Evolutionary conservation across 2,797 vertebrate species (phyloP).

Genomic region (Gallinago nigripennis): DNA sequence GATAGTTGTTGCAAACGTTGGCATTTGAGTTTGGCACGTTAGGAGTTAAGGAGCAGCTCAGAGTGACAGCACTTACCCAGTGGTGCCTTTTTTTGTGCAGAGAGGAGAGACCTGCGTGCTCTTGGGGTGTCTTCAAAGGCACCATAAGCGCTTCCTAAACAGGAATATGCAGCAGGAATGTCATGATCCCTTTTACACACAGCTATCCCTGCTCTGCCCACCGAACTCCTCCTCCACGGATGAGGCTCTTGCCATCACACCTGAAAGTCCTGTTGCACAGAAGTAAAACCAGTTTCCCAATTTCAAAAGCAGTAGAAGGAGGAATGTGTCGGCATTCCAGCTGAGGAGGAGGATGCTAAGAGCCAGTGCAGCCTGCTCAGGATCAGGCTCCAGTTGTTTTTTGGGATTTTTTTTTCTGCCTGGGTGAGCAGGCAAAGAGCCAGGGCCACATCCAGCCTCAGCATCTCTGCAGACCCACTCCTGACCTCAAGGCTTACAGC

Average conservation of each 20-base stretch:
- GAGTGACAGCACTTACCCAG: background rate
- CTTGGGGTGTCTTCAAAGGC: background rate
- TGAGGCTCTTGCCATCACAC: background rate
- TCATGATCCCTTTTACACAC: background rate
- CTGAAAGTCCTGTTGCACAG: background rate
- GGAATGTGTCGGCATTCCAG: fast-evolving
- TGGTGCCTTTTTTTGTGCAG: background rate
- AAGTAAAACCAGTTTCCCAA: background rate
- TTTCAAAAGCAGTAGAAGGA: background rate
- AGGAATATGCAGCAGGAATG: background rate
- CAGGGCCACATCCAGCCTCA: background rate
- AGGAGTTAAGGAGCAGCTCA: background rate
- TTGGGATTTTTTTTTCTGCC: background rate
- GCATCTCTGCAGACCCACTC: background rate
- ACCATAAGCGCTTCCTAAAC: background rate
- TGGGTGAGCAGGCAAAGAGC: background rate
- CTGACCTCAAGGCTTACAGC: background rate
- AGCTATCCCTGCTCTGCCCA: background rate
- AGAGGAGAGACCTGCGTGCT: background rate
- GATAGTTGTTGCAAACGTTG: background rate
- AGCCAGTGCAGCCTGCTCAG: background rate
- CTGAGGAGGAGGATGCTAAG: background rate
- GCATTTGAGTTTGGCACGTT: background rate
- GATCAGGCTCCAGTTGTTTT: background rate
- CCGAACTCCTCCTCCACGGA: background rate